Evolutionary conservation across 2,113 vertebrate genomes (phyloP).

Genomic region (Bujurquina vittata): DNA sequence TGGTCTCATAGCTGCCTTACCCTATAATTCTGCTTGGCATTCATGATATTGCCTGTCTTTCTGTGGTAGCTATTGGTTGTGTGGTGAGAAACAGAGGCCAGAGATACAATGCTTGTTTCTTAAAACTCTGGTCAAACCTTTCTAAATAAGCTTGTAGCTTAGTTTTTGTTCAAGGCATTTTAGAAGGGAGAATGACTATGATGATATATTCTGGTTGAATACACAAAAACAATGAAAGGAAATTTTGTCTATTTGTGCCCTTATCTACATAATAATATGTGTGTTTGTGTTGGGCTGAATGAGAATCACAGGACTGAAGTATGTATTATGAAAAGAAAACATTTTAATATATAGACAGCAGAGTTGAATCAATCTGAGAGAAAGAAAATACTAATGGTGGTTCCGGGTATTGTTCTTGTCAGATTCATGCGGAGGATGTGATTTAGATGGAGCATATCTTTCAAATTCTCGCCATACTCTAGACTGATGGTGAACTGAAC

Average conservation of each 20-base stretch:
- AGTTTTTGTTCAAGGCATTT: background rate
- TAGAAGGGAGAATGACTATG: background rate
- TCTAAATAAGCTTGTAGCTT: background rate
- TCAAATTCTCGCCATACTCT: slow-evolving; percentile 3
- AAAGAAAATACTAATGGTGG: slow-evolving; percentile 21
- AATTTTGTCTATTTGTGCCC: background rate
- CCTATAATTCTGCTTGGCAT: background rate
- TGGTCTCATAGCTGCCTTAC: background rate
- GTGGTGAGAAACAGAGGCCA: background rate
- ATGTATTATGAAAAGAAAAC: slow-evolving; percentile 6
- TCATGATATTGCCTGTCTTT: background rate
- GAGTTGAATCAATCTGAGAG: slow-evolving; percentile 21
- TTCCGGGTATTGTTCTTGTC: slow-evolving; percentile 12
- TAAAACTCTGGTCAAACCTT: background rate
- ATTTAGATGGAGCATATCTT: slow-evolving; percentile 18
- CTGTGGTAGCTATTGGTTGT: background rate
- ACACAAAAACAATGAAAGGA: background rate
- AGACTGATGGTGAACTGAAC: slow-evolving; percentile 22
- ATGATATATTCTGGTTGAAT: background rate
- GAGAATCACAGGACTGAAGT: background rate
- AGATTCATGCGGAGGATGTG: slow-evolving; percentile 19
- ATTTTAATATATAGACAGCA: slow-evolving; percentile 3
- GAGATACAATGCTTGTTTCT: background rate
- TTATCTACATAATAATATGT: background rate
- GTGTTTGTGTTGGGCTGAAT: background rate